A percentile compares a stretch with the other conserved stretches of the same genome.
Evolutionary conservation across 2,113 vertebrate genomes (phyloP).

Genomic region (Macquaria australasica): DNA sequence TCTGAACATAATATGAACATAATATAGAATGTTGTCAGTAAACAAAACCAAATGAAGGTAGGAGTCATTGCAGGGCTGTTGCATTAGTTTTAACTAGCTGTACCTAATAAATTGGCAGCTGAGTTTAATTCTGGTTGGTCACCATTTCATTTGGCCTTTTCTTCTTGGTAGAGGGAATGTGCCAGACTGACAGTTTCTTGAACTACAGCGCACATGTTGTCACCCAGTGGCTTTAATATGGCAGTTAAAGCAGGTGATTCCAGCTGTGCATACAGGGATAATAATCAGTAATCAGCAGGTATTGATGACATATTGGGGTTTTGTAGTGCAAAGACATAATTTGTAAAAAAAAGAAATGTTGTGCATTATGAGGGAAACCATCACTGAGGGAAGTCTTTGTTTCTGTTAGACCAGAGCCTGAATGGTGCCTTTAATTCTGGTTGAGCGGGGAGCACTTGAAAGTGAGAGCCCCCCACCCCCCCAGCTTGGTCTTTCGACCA

Average conservation of each 20-base stretch:
- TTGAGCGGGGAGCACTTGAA: constrained; percentile 9
- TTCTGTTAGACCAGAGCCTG: not conserved
- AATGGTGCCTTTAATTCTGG: constrained; percentile 25
- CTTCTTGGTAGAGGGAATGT: not conserved
- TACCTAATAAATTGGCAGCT: not conserved
- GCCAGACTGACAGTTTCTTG: not conserved
- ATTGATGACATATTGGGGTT: not conserved
- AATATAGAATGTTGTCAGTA: not conserved
- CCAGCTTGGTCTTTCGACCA: constrained; percentile 7
- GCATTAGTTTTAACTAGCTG: not conserved
- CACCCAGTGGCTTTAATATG: constrained; percentile 5
- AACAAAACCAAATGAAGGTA: not conserved
- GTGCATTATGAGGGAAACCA: not conserved
- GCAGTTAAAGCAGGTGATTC: constrained; percentile 14
- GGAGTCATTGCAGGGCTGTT: not conserved
- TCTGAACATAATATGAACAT: no score
- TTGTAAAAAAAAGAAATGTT: not conserved
- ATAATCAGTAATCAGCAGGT: not conserved
- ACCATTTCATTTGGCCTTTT: not conserved
- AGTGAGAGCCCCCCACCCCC: not conserved
- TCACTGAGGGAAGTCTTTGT: constrained; percentile 26
- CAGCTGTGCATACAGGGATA: not conserved
- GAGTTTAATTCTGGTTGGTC: not conserved
- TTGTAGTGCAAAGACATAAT: not conserved
- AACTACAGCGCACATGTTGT: not conserved